Conservation (phyloP, 1,140 invertebrate species). For the Listronotus oregonensis region DNA sequence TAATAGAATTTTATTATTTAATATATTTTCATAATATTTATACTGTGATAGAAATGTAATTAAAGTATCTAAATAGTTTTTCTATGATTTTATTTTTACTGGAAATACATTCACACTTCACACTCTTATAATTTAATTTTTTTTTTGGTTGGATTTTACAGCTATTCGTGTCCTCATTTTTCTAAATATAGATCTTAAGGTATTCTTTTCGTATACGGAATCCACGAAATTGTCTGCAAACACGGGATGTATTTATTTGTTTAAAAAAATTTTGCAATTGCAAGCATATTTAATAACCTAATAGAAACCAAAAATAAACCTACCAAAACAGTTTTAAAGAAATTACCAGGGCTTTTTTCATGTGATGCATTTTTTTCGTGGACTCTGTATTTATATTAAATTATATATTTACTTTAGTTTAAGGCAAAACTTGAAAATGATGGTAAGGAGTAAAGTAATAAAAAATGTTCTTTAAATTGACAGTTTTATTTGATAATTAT, state of each 20-base stretch:
- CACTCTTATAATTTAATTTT: constrained; percentile 29
- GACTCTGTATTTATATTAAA: neutral
- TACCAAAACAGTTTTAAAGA: too few relatives aligned
- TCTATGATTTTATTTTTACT: constrained; percentile 1
- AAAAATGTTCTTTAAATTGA: neutral
- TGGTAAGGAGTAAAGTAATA: neutral
- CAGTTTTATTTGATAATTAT: neutral
- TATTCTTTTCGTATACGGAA: neutral
- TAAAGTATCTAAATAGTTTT: constrained; percentile 39
- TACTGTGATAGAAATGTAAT: constrained; percentile 50
- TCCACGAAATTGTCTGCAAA: too few relatives aligned
- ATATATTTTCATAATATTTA: constrained; percentile 46
- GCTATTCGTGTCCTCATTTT: constrained; percentile 36
- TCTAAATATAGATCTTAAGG: constrained; percentile 18
- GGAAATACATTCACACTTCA: constrained; percentile 17
- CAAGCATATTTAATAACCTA: too few relatives aligned
- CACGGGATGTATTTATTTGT: too few relatives aligned
- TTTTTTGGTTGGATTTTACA: constrained; percentile 41
- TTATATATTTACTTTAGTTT: constrained; percentile 2
- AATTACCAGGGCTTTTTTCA: too few relatives aligned
- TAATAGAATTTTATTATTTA: constrained; percentile 20
- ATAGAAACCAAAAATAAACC: too few relatives aligned
- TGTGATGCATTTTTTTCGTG: too few relatives aligned
- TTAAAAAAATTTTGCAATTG: neutral
- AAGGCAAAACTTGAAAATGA: constrained; percentile 1